Conservation (phyloP, 2,888 invertebrate species). For the Eupithecia inturbata region DNA sequence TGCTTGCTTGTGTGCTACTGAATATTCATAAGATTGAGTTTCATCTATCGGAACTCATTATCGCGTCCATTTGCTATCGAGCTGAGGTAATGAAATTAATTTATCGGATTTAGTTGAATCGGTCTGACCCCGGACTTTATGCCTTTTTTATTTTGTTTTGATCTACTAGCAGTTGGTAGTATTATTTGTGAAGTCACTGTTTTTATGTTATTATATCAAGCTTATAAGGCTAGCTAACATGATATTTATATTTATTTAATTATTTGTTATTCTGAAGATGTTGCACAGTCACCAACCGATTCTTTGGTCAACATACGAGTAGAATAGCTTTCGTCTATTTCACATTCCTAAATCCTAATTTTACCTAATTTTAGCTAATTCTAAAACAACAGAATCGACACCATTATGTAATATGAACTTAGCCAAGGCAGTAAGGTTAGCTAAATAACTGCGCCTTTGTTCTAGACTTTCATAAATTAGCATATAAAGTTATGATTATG, state of each 20-base stretch:
- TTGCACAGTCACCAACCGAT: too few species aligned
- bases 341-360: too few species aligned
- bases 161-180: not conserved
- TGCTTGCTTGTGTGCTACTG: slow-evolving; percentile 51
- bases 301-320: too few species aligned
- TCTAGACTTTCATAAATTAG: slow-evolving; percentile 60
- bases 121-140: not conserved
- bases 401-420: too few species aligned
- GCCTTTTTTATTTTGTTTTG: not conserved
- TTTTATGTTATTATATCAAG: not conserved
- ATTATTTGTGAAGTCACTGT: not conserved
- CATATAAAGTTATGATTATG: slow-evolving; percentile 60
- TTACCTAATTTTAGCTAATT: too few species aligned
- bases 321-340: too few species aligned
- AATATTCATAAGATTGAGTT: slow-evolving; percentile 43
- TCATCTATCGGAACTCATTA: slow-evolving; percentile 34
- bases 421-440: slow-evolving; percentile 54
- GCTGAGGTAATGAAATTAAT: slow-evolving; percentile 16
- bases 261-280: not conserved
- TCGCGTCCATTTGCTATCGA: slow-evolving; percentile 24
- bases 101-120: slow-evolving; percentile 12
- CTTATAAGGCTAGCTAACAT: not conserved
- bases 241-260: not conserved
- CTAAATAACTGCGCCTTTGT: slow-evolving; percentile 57
- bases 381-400: too few species aligned